Base-by-base conservation (phyloP, 2,113 vertebrate genomes). In the Tapirus terrestris region DNA sequence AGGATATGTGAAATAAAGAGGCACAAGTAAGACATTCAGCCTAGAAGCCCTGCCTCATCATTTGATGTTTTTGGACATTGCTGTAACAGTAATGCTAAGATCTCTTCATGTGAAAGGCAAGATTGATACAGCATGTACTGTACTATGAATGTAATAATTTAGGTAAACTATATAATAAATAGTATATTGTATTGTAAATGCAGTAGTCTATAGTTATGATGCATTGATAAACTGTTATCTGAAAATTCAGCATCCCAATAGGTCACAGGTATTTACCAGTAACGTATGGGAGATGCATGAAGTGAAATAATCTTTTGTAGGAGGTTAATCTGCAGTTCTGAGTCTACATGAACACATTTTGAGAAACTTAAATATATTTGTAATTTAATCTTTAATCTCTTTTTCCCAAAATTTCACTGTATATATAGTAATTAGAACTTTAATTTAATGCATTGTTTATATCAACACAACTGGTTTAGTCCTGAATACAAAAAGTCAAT, bases 71-170 rank as follows among this genome's bases (percentile, higher is more conserved):
- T n/a, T 31, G 43, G 33, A 79, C 31, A 80, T 58, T 73, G 53
- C 14, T 98, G 4, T 95, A 89, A 91, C 61, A 67, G 72, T 87
- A 96, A 92, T 97, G 10, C 16, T 27, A 94, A 91, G 51, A 92
- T 14, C 25, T 80, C 39, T 90, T 93, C 12, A 76, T 65, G 53
- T 88, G 29, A 93, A 97, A 72, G 27, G 67, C 29, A 95, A 86
- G 25, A 88, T 81, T 89, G 89, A 80, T 88, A 84, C 0, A 84
- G 17, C 56, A 93, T 88, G 9, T 68, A 86, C 20, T 88, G 13
- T 61, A 94, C 5, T 79, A 83, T 48, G 29, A 96, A 84, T 84
- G 84, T 60, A 97, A 94, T 48, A 94, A 84, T 76, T 96, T 80
- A 92, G 73, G 21, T 79, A 75, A 77, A 68, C 17, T 75, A 43